Percentiles rank a stretch among this genome's conserved stretches.
Evolutionary conservation across 2,888 invertebrate genomes (phyloP).

Genomic region (Pristionchus entomophagus): DNA sequence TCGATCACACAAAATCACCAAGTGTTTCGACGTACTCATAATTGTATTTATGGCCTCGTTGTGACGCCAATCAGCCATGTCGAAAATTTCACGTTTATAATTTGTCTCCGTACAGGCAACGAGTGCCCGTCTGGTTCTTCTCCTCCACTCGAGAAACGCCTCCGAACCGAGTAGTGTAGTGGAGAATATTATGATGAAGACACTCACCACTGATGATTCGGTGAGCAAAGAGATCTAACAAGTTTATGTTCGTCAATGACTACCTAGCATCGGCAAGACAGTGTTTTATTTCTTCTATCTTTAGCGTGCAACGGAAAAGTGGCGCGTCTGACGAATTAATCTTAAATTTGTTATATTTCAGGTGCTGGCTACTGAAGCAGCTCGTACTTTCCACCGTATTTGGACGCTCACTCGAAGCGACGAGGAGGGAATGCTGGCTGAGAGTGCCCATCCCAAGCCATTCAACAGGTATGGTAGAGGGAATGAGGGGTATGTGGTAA

Average conservation of each 20-base stretch:
- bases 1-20: not conserved
- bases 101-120: constrained; percentile 16
- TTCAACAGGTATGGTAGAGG: constrained; percentile 43
- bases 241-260: not conserved
- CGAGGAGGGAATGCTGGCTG: constrained; percentile 50
- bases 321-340: too few relatives aligned
- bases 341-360: constrained; percentile 49
- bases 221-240: constrained; percentile 4
- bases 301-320: too few relatives aligned
- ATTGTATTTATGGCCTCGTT: too few relatives aligned
- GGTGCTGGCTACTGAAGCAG: constrained; percentile 65
- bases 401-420: constrained; percentile 68
- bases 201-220: constrained; percentile 66
- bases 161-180: constrained; percentile 78
- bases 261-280: too few relatives aligned
- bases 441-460: constrained; percentile 8
- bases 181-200: constrained; percentile 70
- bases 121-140: constrained; percentile 84
- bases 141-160: constrained; percentile 84
- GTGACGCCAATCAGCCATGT: not conserved
- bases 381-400: constrained; percentile 68
- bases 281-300: too few relatives aligned
- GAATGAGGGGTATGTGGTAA: too few relatives aligned
- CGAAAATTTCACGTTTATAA: too few relatives aligned
- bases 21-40: not conserved